Percentiles rank a stretch among this genome's conserved stretches.
Evolutionary conservation across 2,113 vertebrate species (phyloP).

Genomic region (Ginglymostoma cirratum): DNA sequence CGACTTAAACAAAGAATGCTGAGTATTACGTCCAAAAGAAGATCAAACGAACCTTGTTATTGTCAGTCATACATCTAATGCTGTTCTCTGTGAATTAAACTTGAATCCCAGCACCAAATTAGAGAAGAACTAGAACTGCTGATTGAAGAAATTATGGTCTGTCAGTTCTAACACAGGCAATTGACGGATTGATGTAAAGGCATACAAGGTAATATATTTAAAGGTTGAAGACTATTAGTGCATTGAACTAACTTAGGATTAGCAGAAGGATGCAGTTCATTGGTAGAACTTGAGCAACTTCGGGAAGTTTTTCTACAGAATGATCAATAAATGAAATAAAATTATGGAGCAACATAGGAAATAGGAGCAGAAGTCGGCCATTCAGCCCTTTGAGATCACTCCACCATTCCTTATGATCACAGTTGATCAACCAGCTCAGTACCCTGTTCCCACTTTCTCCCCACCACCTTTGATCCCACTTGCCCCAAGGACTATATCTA

Average conservation of each 20-base stretch:
- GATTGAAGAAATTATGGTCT: neutral
- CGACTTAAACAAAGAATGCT: neutral
- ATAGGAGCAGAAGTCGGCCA: no score
- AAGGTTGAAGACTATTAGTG: neutral
- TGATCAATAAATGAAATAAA: conserved; percentile 23
- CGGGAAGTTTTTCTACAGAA: neutral
- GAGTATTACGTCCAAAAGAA: neutral
- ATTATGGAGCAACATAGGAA: neutral
- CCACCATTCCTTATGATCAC: no score
- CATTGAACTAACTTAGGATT: neutral
- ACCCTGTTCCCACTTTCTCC: no score
- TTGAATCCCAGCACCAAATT: neutral
- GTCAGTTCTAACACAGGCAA: neutral
- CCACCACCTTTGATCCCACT: no score
- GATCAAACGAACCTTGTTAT: neutral
- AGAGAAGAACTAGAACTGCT: neutral
- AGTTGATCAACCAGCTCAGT: no score
- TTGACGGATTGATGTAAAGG: neutral
- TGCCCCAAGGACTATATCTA: no score
- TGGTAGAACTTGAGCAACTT: neutral
- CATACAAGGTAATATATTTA: neutral
- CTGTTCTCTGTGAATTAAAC: neutral
- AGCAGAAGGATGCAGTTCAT: neutral
- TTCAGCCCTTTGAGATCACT: no score
- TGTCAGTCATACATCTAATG: neutral